Base-by-base conservation (phyloP, 2,888 invertebrate species). In the Drosophila anomalata region DNA sequence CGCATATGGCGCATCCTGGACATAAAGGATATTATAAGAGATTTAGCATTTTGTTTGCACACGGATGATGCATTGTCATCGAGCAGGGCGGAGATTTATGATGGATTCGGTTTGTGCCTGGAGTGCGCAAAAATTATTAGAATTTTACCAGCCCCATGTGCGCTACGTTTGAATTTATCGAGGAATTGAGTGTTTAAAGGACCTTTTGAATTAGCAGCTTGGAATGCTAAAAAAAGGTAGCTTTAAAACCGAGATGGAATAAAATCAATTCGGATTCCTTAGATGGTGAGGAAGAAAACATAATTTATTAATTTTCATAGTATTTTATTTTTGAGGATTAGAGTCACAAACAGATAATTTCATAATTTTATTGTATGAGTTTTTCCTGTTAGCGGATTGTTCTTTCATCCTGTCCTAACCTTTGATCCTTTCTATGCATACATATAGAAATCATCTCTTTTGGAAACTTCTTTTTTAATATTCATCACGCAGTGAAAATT, bases 1-100 rank as follows among this genome's bases (percentile, higher is more conserved):
- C 83, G 83, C 86, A 84, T 85, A 83, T 85, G 87, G 83, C 86
- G 63, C 77, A 84, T 87, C 87, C 74, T 77, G 84, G 82, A 88
- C 86, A 83, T 77, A 88, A 82, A 84, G 88, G 87, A 87, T 89
- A 87, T 89, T 86, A 89, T 85, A 89, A 87, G 86, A 89, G 89
- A 88, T 89, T 89, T 87, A 79, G 87, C 88, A 79, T 79, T 80
- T 53, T 90, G 90, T 90, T 90, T 90, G 85, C 89, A 73, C 74
- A 89, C 81, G 88, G 90, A 90, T 90, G 90, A 90, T 90, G 89
- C 89, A 90, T 90, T 89, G 89, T 89, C 90, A 89, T 89, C 89
- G 89, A 89, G 89, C 81, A 76, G 86, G 89, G 82, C 84, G 89
- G 88, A 89, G 88, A 89, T 90, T 89, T 90, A 89, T 89, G 87